A percentile compares a stretch with the other conserved stretches of the same genome.
These are phyloP conservation scores for Drosophila picticornis DNA, from an alignment of 2,888 invertebrate genomes.

Conservation along the genomic window DNA sequence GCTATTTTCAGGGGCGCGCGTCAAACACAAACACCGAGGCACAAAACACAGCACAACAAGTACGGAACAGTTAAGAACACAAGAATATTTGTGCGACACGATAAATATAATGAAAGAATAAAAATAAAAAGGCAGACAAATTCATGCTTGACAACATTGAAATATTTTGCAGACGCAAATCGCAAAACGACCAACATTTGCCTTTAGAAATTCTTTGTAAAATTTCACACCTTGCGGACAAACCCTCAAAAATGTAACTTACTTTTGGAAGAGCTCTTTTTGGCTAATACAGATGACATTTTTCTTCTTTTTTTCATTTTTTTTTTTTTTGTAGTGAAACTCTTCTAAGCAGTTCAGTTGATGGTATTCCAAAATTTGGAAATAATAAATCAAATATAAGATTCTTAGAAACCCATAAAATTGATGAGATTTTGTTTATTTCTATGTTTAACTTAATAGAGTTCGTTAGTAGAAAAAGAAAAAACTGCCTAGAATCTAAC, in stretches of 20 bases:
- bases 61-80: background rate
- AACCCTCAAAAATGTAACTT: background rate
- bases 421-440: background rate
- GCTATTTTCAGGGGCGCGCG: conserved; percentile 81
- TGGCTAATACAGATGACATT: background rate
- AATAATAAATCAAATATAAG: background rate
- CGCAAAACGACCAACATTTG: background rate
- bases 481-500: background rate
- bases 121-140: background rate
- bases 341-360: background rate
- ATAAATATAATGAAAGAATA: background rate
- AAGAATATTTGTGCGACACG: conserved; percentile 39
- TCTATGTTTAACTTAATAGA: background rate
- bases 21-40: conserved; percentile 44
- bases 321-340: background rate
- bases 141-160: conserved; percentile 6
- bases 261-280: background rate
- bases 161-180: conserved; percentile 9
- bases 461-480: background rate
- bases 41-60: conserved; percentile 38
- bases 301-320: background rate
- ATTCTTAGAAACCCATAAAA: background rate
- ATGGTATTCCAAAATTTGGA: background rate
- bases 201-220: conserved; percentile 6
- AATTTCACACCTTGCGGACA: conserved; percentile 21